Evolutionary conservation across 1,140 invertebrate genomes (phyloP), one percentile per base, ranked within the genome.

Genomic region (Wiebesia pumilae): DNA sequence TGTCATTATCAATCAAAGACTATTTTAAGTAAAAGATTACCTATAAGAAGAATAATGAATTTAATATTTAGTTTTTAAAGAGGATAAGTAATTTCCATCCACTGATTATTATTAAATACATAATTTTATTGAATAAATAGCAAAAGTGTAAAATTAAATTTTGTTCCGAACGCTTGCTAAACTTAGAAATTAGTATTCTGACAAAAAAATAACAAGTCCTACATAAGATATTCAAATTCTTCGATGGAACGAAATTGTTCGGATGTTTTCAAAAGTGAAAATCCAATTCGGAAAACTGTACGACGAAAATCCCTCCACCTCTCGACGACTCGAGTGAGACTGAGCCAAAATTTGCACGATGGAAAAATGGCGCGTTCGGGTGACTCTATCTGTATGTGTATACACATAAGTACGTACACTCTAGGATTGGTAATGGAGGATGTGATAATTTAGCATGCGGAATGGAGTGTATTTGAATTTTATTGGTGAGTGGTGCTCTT

Each of bases 381-480:
- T 54, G 12, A 58, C 54, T 62, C 54, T 35, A 62, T 80, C 38
- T 86, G 85, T 87, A 51, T 38, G 21, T 65, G 35, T 30, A 62
- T 43, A 67, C 38, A n/a, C 38, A 40, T 33, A 67, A 35, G 83
- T 24, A 62, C 14, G 16, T 38, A 65, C 81, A 73, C 77, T 73
- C 54, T 65, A 80, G 91, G 90, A 89, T 90, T 91, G 92, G 92
- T 93, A 93, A 94, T 93, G 92, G 93, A 93, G 92, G 91, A 92
- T 92, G 93, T 93, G 93, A 93, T 93, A 93, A 94, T 94, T 93
- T 93, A 93, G 93, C 93, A 94, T 94, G 92, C 93, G 92, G 91
- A 91, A 90, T 88, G 90, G 91, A 93, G 93, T 93, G 93, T 94
- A 94, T 94, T 94, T 93, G 93, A 94, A 94, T 94, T 94, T 94